These are phyloP conservation scores for Brachyptera putata DNA, from an alignment of 2,888 invertebrate species.

Conservation along the genomic window DNA sequence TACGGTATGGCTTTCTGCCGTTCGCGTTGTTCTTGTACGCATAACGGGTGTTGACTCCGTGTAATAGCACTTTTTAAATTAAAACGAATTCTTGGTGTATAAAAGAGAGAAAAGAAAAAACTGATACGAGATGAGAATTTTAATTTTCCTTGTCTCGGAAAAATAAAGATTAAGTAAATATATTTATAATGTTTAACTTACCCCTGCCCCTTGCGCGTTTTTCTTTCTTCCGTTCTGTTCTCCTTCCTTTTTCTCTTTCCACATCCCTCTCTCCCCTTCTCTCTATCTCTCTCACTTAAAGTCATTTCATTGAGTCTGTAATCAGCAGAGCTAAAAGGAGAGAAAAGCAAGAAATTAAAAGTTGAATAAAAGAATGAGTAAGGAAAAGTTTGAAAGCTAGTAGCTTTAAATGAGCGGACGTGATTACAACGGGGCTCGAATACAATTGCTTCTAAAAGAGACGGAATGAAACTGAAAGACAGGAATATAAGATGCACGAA, in stretches of 20 bases:
- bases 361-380: constrained; percentile 17
- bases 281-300: too few relatives aligned
- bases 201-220: neutral
- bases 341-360: constrained; percentile 21
- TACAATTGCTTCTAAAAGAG: too few relatives aligned
- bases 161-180: constrained; percentile 9
- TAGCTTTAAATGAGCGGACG: constrained; percentile 26
- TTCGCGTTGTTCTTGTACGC: too few relatives aligned
- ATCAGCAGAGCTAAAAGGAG: neutral
- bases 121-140: neutral
- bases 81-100: too few relatives aligned
- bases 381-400: constrained; percentile 14
- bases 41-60: too few relatives aligned
- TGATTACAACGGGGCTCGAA: too few relatives aligned
- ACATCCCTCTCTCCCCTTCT: neutral
- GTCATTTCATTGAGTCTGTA: too few relatives aligned
- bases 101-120: neutral
- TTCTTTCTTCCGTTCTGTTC: neutral
- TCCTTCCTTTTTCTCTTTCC: neutral
- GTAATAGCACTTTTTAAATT: too few relatives aligned
- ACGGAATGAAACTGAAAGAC: too few relatives aligned
- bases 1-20: too few relatives aligned
- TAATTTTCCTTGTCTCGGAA: neutral
- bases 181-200: neutral
- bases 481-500: too few relatives aligned